Evolutionary conservation across 2,888 invertebrate genomes (phyloP).

Genomic region (Allolobophora icterica): DNA sequence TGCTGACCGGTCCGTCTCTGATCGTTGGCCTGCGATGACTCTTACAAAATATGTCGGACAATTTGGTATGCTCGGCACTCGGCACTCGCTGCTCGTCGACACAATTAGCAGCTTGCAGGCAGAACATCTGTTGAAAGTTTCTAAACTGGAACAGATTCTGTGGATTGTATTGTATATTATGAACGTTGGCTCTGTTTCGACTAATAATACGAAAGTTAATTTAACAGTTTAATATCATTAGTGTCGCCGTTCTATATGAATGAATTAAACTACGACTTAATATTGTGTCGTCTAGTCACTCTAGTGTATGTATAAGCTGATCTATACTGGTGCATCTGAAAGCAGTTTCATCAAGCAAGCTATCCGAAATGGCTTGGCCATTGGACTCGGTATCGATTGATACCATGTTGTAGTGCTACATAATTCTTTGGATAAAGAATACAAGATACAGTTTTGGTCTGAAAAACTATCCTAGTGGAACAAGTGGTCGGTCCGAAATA

Average conservation of each 20-base stretch:
- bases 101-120: neutral
- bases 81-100: neutral
- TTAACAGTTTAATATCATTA: too few relatives aligned
- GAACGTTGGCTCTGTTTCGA: neutral
- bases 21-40: neutral
- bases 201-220: neutral
- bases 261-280: too few relatives aligned
- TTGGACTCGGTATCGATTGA: neutral
- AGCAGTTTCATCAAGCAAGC: neutral
- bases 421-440: neutral
- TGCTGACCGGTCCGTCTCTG: neutral
- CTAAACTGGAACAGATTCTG: neutral
- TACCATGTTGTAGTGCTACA: too few relatives aligned
- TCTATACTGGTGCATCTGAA: neutral
- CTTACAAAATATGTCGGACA: neutral
- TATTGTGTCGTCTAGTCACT: neutral
- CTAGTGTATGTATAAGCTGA: too few relatives aligned
- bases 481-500: neutral
- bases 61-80: neutral
- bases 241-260: too few relatives aligned
- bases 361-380: accelerated
- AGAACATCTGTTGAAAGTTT: neutral
- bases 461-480: neutral
- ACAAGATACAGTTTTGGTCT: neutral
- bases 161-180: neutral